Evolutionary conservation across 2,888 invertebrate species (phyloP).

Genomic region (Eugnorisma glareosa): DNA sequence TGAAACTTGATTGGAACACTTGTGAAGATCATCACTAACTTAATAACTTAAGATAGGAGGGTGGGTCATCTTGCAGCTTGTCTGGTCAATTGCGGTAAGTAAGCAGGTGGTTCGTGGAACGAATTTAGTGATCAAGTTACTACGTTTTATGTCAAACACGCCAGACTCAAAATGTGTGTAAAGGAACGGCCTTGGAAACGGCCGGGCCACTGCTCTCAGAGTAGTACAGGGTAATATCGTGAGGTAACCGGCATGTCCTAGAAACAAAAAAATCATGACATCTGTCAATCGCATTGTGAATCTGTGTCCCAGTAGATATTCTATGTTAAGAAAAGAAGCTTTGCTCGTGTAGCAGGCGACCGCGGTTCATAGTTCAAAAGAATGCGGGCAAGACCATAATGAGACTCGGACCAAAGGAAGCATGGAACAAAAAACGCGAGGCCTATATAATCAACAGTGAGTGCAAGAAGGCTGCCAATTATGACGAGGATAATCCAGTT

Average conservation of each 20-base stretch:
- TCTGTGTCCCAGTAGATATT: neutral
- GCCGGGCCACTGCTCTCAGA: neutral
- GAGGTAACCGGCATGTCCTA: neutral
- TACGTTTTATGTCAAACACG: neutral
- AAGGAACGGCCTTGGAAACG: neutral
- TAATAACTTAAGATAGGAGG: constrained; percentile 24
- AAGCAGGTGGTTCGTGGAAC: constrained; percentile 29
- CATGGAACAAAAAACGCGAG: neutral
- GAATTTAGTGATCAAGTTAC: neutral
- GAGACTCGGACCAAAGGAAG: neutral
- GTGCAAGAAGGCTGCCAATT: neutral
- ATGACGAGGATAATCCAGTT: neutral
- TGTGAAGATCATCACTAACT: constrained; percentile 24
- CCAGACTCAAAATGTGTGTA: neutral
- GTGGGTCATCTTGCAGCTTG: constrained; percentile 44
- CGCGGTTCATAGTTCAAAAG: neutral
- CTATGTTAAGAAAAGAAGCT: neutral
- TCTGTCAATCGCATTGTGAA: neutral
- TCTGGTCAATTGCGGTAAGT: constrained; percentile 26
- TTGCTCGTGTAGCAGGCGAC: neutral
- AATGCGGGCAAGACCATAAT: neutral
- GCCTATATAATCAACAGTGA: neutral
- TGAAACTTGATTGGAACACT: constrained; percentile 42
- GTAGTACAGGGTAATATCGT: neutral
- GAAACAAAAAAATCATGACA: neutral